Evolutionary conservation across 1,140 invertebrate genomes (phyloP).

Genomic region (Bombus terrestris): DNA sequence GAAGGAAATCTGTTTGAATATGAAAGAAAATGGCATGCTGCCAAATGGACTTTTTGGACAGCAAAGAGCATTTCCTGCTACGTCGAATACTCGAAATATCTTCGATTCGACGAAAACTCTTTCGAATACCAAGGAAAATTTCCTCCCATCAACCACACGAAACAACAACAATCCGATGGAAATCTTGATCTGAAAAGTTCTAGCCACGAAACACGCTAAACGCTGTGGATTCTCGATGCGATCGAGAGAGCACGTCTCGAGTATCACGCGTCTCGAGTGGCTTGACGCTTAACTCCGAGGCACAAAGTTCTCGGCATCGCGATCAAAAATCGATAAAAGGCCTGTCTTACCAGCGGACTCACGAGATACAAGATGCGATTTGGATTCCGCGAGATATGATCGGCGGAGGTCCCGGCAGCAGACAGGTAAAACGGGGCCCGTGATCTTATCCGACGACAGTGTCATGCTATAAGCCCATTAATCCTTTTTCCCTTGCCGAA

Average conservation of each 20-base stretch:
- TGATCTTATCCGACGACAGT: conserved; percentile 68
- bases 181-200: too few species aligned
- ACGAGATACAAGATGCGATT: conserved; percentile 65
- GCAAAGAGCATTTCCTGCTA: too few species aligned
- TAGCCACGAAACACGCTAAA: too few species aligned
- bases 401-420: conserved; percentile 57
- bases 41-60: too few species aligned
- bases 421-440: conserved; percentile 60
- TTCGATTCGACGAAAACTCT: too few species aligned
- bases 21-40: too few species aligned
- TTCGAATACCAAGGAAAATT: too few species aligned
- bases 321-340: conserved; percentile 65
- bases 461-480: conserved; percentile 71
- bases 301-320: conserved; percentile 13
- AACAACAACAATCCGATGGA: too few species aligned
- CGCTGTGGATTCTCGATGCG: too few species aligned
- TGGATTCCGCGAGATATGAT: conserved; percentile 63
- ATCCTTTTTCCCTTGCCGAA: conserved; percentile 66
- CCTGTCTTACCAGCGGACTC: conserved; percentile 52
- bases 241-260: background rate
- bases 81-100: too few species aligned
- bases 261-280: background rate
- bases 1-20: too few species aligned
- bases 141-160: too few species aligned
- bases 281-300: background rate